Percentiles rank a stretch among this genome's conserved stretches.
Conservation (phyloP, 2,888 invertebrate genomes). For the Operophtera brumata region DNA sequence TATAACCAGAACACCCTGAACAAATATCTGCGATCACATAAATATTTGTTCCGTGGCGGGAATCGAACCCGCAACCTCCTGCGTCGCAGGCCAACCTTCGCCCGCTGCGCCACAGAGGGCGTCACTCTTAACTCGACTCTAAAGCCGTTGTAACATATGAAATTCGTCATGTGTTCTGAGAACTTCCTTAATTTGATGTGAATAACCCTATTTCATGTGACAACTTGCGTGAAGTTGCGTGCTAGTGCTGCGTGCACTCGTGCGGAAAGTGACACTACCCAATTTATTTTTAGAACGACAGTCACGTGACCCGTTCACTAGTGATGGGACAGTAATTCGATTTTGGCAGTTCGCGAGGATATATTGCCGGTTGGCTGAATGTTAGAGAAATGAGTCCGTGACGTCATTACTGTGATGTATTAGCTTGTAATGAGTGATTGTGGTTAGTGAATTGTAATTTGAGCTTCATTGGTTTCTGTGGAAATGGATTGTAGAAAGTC, state of each 20-base stretch:
- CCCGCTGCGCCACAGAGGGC: no score
- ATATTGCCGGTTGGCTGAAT: conserved; percentile 6
- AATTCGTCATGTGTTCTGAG: background rate
- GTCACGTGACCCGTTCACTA: background rate
- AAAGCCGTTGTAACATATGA: no score
- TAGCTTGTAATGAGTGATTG: conserved; percentile 15
- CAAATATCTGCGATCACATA: no score
- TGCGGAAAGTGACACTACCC: conserved; percentile 8
- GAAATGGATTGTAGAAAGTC: conserved; percentile 6
- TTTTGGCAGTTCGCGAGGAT: conserved; percentile 10
- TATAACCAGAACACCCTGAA: no score
- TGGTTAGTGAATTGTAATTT: conserved; percentile 6
- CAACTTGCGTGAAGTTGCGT: conserved; percentile 4
- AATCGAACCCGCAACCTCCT: no score
- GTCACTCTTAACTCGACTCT: no score
- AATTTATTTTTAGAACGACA: conserved; percentile 12
- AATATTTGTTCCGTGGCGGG: no score
- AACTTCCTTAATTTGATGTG: background rate
- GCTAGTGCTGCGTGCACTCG: conserved; percentile 3
- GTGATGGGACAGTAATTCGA: conserved; percentile 14
- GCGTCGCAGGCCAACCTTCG: no score
- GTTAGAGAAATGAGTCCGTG: conserved; percentile 13
- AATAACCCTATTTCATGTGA: conserved; percentile 4
- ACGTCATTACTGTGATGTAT: conserved; percentile 21
- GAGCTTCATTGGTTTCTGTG: background rate